A percentile compares a stretch with the other conserved stretches of the same genome.
Evolutionary conservation across 2,888 invertebrate species (phyloP).

Genomic region (Drosophila fungiperda): DNA sequence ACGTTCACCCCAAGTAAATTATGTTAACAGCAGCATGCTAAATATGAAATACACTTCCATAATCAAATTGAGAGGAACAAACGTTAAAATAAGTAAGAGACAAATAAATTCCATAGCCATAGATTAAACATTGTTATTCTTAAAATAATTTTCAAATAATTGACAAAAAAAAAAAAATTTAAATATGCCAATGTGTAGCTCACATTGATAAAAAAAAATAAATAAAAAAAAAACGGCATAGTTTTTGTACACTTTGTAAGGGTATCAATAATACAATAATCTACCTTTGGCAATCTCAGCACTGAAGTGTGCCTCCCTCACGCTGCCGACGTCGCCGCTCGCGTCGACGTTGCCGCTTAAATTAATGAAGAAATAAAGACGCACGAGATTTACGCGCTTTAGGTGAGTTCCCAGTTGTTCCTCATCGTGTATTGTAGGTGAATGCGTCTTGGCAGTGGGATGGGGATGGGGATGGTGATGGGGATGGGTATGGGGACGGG

Average conservation of each 20-base stretch:
- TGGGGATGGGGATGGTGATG: background rate
- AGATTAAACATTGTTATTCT: background rate
- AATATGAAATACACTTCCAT: conserved; percentile 23
- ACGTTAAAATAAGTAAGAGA: background rate
- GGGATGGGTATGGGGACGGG: no score
- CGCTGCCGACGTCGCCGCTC: conserved; percentile 36
- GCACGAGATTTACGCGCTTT: conserved; percentile 72
- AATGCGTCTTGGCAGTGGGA: background rate
- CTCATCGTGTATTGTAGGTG: conserved; percentile 15
- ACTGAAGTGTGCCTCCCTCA: conserved; percentile 58
- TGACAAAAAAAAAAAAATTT: background rate
- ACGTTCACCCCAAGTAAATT: conserved; percentile 40
- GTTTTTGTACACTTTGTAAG: background rate
- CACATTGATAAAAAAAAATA: background rate
- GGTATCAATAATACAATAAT: conserved; percentile 72
- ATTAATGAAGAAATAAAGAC: conserved; percentile 84
- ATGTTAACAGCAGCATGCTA: background rate
- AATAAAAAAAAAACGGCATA: background rate
- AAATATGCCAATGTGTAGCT: background rate
- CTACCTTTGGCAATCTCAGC: conserved; percentile 78
- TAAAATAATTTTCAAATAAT: background rate
- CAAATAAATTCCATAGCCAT: background rate
- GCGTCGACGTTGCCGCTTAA: conserved; percentile 67
- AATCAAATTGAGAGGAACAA: background rate
- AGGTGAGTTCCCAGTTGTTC: conserved; percentile 50